A percentile compares a stretch with the other conserved stretches of the same genome.
These are phyloP conservation scores for Spicauda simplicius DNA, from an alignment of 2,888 invertebrate species.

Conservation along the genomic window DNA sequence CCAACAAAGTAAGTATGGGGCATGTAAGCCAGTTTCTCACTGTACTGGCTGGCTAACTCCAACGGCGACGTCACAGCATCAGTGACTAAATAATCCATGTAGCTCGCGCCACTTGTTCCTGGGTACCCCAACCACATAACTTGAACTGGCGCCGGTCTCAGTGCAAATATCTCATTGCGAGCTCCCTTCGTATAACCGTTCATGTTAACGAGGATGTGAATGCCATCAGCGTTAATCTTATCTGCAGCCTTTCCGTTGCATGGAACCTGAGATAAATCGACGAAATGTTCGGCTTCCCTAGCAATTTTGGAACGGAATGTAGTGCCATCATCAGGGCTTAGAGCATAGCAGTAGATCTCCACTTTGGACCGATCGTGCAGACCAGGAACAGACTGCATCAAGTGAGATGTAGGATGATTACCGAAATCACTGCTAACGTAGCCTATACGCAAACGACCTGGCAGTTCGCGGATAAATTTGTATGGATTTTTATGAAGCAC, in stretches of 20 bases:
- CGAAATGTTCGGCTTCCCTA: slow-evolving; percentile 97
- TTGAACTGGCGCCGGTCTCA: slow-evolving; percentile 98
- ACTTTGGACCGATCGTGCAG: slow-evolving; percentile 93
- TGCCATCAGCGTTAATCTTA: slow-evolving; percentile 96
- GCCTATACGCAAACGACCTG: slow-evolving; percentile 93
- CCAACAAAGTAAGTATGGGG: slow-evolving; percentile 99
- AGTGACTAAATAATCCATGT: slow-evolving; percentile 99
- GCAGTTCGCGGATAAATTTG: slow-evolving; percentile 89
- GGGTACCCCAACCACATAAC: slow-evolving; percentile 99
- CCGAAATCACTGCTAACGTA: slow-evolving; percentile 99
- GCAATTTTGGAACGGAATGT: slow-evolving; percentile 98
- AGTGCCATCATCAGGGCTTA: slow-evolving; percentile 98
- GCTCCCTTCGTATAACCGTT: slow-evolving; percentile 99
- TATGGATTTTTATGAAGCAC: slow-evolving; percentile 96
- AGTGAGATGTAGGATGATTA: slow-evolving; percentile 99
- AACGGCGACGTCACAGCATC: slow-evolving; percentile 98
- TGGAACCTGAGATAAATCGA: slow-evolving; percentile 95
- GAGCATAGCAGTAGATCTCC: slow-evolving; percentile 96
- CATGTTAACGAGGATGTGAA: slow-evolving; percentile 99
- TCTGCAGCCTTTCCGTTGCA: slow-evolving; percentile 99
- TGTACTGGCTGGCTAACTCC: slow-evolving; percentile 95
- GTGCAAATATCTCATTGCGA: slow-evolving; percentile 98
- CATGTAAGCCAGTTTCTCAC: slow-evolving; percentile 99
- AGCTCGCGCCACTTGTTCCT: slow-evolving; percentile 98
- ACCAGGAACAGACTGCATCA: slow-evolving; percentile 99